These are phyloP conservation scores for Triplophysa rosa DNA, from an alignment of 2,113 vertebrate genomes.

Conservation along the genomic window DNA sequence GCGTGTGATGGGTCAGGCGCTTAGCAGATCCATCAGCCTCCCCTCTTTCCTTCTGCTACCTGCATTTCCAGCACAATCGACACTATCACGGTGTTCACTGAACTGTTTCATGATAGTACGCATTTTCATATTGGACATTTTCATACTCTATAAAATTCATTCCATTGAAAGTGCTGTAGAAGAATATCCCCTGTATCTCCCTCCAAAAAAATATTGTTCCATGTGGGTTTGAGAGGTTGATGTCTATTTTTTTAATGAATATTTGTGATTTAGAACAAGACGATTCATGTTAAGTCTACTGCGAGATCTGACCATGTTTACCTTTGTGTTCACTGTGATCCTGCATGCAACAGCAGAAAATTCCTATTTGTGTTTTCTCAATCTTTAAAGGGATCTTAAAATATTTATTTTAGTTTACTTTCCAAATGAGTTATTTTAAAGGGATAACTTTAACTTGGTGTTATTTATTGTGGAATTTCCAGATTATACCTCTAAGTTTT, in stretches of 20 bases:
- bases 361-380: constrained; percentile 6
- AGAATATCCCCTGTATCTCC: not conserved
- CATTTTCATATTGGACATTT: constrained; percentile 45
- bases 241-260: constrained; percentile 35
- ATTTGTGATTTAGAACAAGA: constrained; percentile 15
- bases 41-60: constrained; percentile 40
- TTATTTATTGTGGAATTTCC: constrained; percentile 17
- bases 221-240: constrained; percentile 13
- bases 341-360: constrained; percentile 15
- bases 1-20: constrained; percentile 15
- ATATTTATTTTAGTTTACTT: not conserved
- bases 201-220: not conserved
- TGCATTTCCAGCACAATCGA: constrained; percentile 45
- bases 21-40: constrained; percentile 21
- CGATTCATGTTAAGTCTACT: not conserved
- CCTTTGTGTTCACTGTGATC: constrained; percentile 24
- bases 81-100: constrained; percentile 23
- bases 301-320: not conserved
- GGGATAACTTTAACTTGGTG: not conserved
- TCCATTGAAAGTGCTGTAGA: constrained; percentile 14
- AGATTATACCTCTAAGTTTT: constrained; percentile 1
- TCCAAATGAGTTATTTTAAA: not conserved
- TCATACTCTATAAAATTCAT: constrained; percentile 33
- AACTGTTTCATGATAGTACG: constrained; percentile 19
- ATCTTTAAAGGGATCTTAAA: constrained; percentile 12